Evolutionary conservation across 2,888 invertebrate genomes (phyloP), one percentile per base, ranked within the genome.

Genomic region (Conistra vaccinii): DNA sequence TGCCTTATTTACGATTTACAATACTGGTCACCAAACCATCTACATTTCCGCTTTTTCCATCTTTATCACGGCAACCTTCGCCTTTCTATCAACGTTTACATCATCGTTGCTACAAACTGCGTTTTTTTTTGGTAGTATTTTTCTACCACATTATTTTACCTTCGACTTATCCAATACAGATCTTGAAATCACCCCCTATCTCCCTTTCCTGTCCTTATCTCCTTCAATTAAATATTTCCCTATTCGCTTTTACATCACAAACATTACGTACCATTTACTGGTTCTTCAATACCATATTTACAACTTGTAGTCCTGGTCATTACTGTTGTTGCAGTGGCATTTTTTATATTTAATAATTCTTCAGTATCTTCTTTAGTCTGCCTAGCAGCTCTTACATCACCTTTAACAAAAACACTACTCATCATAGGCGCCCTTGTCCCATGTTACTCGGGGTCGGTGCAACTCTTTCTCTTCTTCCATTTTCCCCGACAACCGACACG

Each of bases 241-340:
- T 17, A 58, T 42, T 23, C n/a, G 10, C 20, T n/a, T 14, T 29
- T 23, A 26, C 9, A 26, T 35, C 32, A 42, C 9, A 26, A 42
- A 17, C 4, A 32, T 26, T 7, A 42, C 4, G 42, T 12, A 20
- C 14, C 12, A 53, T 63, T 7, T 35, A 0, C 14, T 57, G 9
- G 6, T 55, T 60, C 66, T 48, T 57, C 29, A 51, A 35, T 26
- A 57, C 26, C 14, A 23, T 57, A 26, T n/a, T 29, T 9, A 45
- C 23, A 26, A 62, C 32, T 53, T 45, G 2, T 14, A 32, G 17
- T 48, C 32, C 29, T 81, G 55, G 69, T 55, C 55, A 73, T 53
- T n/a, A n/a, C 57, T 35, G n/a, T 3, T 65, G 10, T 26, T 17
- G 17, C 14, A 55, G 17, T 14, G 26, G 14, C 12, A 55, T 26